Base-by-base conservation (phyloP, 2,113 vertebrate species). In the Panurus biarmicus region DNA sequence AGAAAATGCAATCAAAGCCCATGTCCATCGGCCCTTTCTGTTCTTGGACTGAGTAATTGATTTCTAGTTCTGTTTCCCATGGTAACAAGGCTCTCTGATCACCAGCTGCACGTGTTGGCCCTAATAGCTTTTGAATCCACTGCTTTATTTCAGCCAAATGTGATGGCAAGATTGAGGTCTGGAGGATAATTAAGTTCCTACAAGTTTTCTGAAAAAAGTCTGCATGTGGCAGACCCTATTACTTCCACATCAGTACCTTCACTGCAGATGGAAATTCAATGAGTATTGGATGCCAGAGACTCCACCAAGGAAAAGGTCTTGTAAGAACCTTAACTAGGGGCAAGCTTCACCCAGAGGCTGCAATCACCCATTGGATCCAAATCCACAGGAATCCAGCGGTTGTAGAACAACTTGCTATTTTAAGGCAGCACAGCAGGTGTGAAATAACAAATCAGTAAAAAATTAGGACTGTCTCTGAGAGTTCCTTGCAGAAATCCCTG, bases 71-170 rank as follows among this genome's bases (percentile, higher is more conserved):
- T 0, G 95, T 90, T 93, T 94, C 94, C 96, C 88, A 74, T 95
- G 90, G 96, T 88, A 96, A 95, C 92, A 58, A 70, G 67, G 64
- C 86, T 78, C 87, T 74, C 83, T 89, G 90, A 89, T 96, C 95
- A 90, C 79, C 45, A 50, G 61, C 72, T 90, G 90, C 96, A 88
- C 4, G 9, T 85, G 95, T 85, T 93, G 42, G 66, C 82, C 90
- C 82, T 90, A 90, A 77, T 23, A 95, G 79, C 82, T 94, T 88
- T 83, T 73, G 67, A 93, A 94, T 89, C 65, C 61, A 56, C 31
- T 71, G 77, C 47, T 66, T 92, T 70, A 64, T 94, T 86, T 77
- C 84, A 87, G 73, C 56, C 76, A 66, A 84, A 90, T n/a, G n/a
- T 0, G 4, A 86, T 26, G 82, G 77, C 22, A 67, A 67, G 44